These are phyloP conservation scores for Chondrilla cf. caribensis DNA, from an alignment of 37 sponge, comb jelly and placozoan species.

Conservation along the genomic window DNA sequence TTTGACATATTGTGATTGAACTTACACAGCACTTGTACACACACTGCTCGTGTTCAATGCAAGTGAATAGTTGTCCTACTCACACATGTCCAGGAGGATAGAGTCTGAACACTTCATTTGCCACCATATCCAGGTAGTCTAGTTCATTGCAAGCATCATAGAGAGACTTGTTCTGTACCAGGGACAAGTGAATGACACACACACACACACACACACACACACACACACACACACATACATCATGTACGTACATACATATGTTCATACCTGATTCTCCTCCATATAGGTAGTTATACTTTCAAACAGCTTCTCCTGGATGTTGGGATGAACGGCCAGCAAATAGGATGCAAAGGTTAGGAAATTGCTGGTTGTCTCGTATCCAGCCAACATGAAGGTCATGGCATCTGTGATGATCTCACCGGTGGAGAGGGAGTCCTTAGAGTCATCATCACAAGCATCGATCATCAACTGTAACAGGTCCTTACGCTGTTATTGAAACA, in stretches of 20 bases:
- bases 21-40: no score
- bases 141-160: not conserved
- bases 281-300: conserved; percentile 43
- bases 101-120: not conserved
- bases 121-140: not conserved
- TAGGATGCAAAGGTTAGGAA: conserved; percentile 53
- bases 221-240: conserved; percentile 27
- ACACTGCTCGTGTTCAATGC: no score
- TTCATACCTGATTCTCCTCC: conserved; percentile 47
- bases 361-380: conserved; percentile 77
- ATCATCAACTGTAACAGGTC: conserved; percentile 69
- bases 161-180: not conserved
- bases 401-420: conserved; percentile 43
- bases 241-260: not conserved
- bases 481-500: conserved; percentile 28
- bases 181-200: no score
- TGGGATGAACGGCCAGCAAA: conserved; percentile 60
- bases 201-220: not conserved
- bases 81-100: not conserved
- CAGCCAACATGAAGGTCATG: conserved; percentile 66
- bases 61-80: no score
- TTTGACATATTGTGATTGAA: no score
- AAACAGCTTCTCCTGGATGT: conserved; percentile 53
- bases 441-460: conserved; percentile 46
- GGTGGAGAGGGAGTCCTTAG: conserved; percentile 25